A percentile compares a stretch with the other conserved stretches of the same genome.
These are phyloP conservation scores for Leptosomus discolor DNA, from an alignment of 2,113 vertebrate species.

Conservation along the genomic window DNA sequence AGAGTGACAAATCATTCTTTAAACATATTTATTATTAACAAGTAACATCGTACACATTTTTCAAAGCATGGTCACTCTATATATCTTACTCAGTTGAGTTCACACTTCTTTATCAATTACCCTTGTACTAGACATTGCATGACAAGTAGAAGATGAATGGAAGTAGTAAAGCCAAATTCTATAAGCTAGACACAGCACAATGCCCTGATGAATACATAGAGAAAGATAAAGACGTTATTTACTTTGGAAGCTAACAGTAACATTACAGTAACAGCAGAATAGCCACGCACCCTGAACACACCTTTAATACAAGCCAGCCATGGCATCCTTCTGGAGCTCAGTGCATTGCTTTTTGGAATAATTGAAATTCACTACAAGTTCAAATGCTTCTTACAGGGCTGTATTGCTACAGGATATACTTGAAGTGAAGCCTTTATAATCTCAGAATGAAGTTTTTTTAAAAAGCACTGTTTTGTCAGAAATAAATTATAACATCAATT, in stretches of 20 bases:
- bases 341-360: not conserved
- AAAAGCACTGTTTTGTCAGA: not conserved
- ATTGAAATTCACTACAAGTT: not conserved
- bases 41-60: conserved; percentile 15
- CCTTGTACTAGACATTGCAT: not conserved
- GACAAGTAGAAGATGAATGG: conserved; percentile 30
- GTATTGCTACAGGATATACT: not conserved
- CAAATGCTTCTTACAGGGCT: not conserved
- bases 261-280: not conserved
- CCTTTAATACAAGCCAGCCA: not conserved
- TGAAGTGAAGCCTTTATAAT: not conserved
- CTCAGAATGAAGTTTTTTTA: not conserved
- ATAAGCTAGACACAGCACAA: not conserved
- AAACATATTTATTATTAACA: conserved; percentile 31
- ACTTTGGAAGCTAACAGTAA: not conserved
- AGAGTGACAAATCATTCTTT: conserved; percentile 21
- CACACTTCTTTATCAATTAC: conserved; percentile 43
- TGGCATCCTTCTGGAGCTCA: not conserved
- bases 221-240: conserved; percentile 2
- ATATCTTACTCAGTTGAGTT: conserved; percentile 27
- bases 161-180: not conserved
- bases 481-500: not conserved
- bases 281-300: not conserved
- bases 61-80: conserved; percentile 21
- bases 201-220: not conserved